Conservation (phyloP, 2,888 invertebrate species). For the Netelia fuscicornis region DNA sequence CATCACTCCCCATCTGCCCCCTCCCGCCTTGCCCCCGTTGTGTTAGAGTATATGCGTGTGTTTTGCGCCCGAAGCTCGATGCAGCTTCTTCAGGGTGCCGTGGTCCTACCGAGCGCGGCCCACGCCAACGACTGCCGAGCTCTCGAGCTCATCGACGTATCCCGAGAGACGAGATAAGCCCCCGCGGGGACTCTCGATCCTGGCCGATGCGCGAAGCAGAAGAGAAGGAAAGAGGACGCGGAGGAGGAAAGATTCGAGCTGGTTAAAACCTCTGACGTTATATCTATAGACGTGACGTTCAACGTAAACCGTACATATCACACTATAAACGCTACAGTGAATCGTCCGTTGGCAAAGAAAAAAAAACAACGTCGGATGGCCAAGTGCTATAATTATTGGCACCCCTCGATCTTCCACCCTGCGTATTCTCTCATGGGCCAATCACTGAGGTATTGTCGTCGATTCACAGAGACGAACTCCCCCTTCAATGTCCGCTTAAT, state of each 20-base stretch:
- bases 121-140: conserved; percentile 79
- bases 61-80: conserved; percentile 80
- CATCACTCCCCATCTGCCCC: too few species aligned
- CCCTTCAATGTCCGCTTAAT: conserved; percentile 29
- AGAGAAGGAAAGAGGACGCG: background rate
- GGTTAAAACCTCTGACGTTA: background rate
- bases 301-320: conserved; percentile 8
- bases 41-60: conserved; percentile 70
- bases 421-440: conserved; percentile 46
- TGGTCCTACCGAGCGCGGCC: conserved; percentile 83
- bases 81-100: conserved; percentile 84
- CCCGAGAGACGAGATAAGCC: conserved; percentile 78
- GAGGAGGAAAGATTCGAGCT: background rate
- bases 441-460: conserved; percentile 53
- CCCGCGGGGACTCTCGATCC: conserved; percentile 65
- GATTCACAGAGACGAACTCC: conserved; percentile 36
- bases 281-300: background rate
- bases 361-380: background rate
- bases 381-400: conserved; percentile 27
- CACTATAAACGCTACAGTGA: conserved; percentile 12
- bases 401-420: conserved; percentile 42
- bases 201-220: conserved; percentile 18
- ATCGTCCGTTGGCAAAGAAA: background rate
- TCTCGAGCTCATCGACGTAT: conserved; percentile 79
- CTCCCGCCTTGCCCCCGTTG: too few species aligned